phyloP scores from a whole-genome alignment of 2,797 vertebrate genomes.

The Uromys caudimaculatus region DNA sequence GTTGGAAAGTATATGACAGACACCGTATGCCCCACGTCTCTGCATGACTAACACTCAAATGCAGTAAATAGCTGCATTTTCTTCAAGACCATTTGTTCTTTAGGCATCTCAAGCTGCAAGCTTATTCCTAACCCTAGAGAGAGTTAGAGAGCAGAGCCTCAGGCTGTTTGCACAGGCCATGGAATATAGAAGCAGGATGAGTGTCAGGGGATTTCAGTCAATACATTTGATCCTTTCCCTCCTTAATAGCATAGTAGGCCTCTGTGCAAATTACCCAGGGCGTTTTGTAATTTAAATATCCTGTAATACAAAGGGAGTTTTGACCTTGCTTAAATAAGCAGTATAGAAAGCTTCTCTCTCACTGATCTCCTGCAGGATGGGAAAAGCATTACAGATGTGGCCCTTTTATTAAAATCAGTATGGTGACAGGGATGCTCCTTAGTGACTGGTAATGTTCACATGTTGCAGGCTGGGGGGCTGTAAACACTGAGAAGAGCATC shows the following conservation, averaged over 20 bases:
- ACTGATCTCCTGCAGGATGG: not conserved
- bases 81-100: slow-evolving; percentile 46
- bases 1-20: not conserved
- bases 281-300: slow-evolving; percentile 36
- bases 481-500: slow-evolving; percentile 10
- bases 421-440: not conserved
- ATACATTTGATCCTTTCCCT: slow-evolving; percentile 52
- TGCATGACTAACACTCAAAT: not conserved
- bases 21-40: not conserved
- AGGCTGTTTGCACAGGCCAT: slow-evolving; percentile 42
- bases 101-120: slow-evolving; percentile 1
- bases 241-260: not conserved
- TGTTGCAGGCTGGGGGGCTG: not conserved
- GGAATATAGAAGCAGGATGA: slow-evolving; percentile 9
- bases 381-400: not conserved
- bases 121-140: not conserved
- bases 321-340: slow-evolving; percentile 9
- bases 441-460: not conserved
- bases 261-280: slow-evolving; percentile 23
- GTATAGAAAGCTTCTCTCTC: not conserved
- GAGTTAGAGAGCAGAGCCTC: not conserved
- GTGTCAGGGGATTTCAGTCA: slow-evolving; percentile 50
- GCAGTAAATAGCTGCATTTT: slow-evolving; percentile 13
- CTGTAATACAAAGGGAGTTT: not conserved
- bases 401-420: not conserved